phyloP scores from a whole-genome alignment of 2,888 invertebrate species.

The Drosophila algonquin region DNA sequence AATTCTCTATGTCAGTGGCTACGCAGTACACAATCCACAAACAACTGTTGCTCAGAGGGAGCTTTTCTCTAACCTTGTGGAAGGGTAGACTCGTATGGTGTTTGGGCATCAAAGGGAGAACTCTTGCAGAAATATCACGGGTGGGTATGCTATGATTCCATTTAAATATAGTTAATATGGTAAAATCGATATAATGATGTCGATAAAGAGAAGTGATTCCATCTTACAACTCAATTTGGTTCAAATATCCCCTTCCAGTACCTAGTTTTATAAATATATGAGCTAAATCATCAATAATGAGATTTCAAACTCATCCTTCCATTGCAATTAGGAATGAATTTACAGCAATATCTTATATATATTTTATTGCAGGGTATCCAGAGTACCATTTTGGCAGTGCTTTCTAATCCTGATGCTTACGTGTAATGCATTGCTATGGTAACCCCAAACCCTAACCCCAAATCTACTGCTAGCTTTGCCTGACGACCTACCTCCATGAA shows the following conservation, averaged over 20 bases:
- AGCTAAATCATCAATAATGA: no score
- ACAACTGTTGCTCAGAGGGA: conserved; percentile 67
- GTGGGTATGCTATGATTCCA: no score
- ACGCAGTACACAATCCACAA: conserved; percentile 10
- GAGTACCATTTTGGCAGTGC: neutral
- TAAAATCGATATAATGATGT: no score
- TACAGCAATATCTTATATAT: no score
- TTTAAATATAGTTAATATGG: no score
- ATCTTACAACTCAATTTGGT: no score
- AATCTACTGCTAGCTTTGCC: neutral
- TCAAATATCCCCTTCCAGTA: no score
- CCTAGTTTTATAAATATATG: neutral
- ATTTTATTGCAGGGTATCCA: conserved; percentile 4
- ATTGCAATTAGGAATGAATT: no score
- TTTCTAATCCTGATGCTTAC: neutral
- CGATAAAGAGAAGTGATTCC: no score
- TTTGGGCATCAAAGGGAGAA: neutral
- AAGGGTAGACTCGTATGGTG: conserved; percentile 1
- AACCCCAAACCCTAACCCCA: conserved; percentile 24
- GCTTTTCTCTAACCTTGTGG: conserved; percentile 9
- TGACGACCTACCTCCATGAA: conserved; percentile 9
- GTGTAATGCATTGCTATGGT: conserved; percentile 32
- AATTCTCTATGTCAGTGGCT: conserved; percentile 3
- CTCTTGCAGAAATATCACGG: no score
- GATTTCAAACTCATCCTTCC: no score